Conservation (phyloP, 2,888 invertebrate species). For the Hypercompe scribonia region DNA sequence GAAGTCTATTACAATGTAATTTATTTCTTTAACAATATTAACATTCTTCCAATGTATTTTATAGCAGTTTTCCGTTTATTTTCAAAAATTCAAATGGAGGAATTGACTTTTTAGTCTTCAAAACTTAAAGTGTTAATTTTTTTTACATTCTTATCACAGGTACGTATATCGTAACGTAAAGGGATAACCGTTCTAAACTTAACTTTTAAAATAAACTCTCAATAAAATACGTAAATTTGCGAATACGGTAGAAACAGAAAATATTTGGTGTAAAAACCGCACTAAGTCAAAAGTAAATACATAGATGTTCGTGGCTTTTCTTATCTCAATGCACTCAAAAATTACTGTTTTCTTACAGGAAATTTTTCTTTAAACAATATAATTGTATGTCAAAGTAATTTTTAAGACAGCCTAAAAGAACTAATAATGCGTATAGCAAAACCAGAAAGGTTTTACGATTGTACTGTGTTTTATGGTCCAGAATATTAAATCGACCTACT, state of each 20-base stretch:
- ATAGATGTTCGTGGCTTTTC: neutral
- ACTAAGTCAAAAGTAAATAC: neutral
- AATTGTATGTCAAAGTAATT: slow-evolving; percentile 22
- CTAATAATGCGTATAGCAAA: slow-evolving; percentile 51
- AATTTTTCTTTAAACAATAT: neutral
- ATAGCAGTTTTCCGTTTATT: neutral
- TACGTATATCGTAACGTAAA: too few species aligned
- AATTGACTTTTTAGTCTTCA: neutral
- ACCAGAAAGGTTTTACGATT: slow-evolving; percentile 50
- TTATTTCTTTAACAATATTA: neutral
- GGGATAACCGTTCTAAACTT: too few species aligned
- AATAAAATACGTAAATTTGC: too few species aligned
- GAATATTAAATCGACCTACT: slow-evolving; percentile 53
- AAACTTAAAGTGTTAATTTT: neutral
- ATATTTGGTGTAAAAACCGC: neutral
- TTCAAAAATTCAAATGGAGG: too few species aligned
- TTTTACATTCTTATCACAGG: neutral
- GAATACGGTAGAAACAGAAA: too few species aligned
- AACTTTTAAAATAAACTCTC: too few species aligned
- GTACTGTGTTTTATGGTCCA: slow-evolving; percentile 49
- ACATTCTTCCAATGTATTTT: neutral
- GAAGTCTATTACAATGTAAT: neutral
- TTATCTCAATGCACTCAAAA: neutral
- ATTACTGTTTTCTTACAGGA: neutral
- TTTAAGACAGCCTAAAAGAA: slow-evolving; percentile 34